Evolutionary conservation across 1,140 invertebrate species (phyloP).

Genomic region (Subanguina moxae): DNA sequence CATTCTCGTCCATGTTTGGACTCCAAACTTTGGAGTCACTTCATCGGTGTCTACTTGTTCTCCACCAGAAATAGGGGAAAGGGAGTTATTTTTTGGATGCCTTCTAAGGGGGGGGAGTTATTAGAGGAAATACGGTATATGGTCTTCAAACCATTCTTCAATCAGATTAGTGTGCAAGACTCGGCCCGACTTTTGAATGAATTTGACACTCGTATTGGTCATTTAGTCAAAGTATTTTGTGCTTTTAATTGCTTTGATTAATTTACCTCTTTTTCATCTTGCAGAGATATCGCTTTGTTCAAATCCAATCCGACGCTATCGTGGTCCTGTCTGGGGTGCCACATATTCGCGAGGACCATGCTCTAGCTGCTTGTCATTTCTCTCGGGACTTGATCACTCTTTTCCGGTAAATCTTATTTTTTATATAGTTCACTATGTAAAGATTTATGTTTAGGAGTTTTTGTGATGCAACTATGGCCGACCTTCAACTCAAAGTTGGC

Average conservation of each 20-base stretch:
- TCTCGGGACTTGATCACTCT: constrained; percentile 46
- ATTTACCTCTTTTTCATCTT: not conserved
- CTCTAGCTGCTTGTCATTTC: constrained; percentile 40
- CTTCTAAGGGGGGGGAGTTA: constrained; percentile 41
- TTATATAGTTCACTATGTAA: constrained; percentile 2
- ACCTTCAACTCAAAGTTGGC: constrained; percentile 51
- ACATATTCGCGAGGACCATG: constrained; percentile 31
- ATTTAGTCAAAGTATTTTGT: constrained; percentile 35
- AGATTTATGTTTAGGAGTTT: constrained; percentile 44
- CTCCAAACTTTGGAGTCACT: no score
- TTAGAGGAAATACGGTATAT: constrained; percentile 52
- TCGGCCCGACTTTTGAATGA: constrained; percentile 52
- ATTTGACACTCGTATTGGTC: constrained; percentile 42
- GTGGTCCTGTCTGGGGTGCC: constrained; percentile 38
- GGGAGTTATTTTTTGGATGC: constrained; percentile 54
- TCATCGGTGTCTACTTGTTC: constrained; percentile 53
- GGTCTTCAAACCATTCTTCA: constrained; percentile 50
- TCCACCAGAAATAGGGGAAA: constrained; percentile 38
- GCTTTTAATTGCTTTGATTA: not conserved
- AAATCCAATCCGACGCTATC: constrained; percentile 49
- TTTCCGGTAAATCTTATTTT: constrained; percentile 25
- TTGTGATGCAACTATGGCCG: constrained; percentile 51
- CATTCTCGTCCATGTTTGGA: constrained; percentile 52
- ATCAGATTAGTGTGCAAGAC: constrained; percentile 52
- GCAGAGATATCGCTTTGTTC: constrained; percentile 39